These are phyloP conservation scores for Anas platyrhynchos DNA, from an alignment of 2,113 vertebrate species.

Conservation along the genomic window DNA sequence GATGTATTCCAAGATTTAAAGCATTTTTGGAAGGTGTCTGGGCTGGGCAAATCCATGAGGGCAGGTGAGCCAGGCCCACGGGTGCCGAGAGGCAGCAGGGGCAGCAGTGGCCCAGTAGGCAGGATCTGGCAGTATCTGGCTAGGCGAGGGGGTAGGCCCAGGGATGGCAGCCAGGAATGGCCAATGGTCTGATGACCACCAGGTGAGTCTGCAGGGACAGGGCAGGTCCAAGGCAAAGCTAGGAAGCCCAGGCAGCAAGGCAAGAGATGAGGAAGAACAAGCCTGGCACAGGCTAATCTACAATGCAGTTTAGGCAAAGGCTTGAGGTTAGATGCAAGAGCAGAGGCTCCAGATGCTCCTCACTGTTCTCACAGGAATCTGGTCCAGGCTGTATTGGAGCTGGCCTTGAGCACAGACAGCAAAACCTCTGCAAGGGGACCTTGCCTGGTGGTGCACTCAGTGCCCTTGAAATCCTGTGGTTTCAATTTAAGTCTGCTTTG, in stretches of 20 bases:
- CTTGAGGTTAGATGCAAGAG: neutral
- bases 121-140: neutral
- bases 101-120: fast-evolving
- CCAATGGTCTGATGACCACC: fast-evolving
- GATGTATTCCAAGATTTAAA: neutral
- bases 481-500: neutral
- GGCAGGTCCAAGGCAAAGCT: neutral
- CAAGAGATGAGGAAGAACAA: neutral
- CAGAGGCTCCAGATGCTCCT: neutral
- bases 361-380: neutral
- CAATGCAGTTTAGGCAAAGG: neutral
- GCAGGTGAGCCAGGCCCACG: fast-evolving
- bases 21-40: neutral
- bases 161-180: neutral
- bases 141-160: neutral
- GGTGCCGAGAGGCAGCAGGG: neutral
- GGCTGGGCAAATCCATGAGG: neutral
- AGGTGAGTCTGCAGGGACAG: neutral
- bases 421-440: neutral
- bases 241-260: neutral
- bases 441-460: neutral
- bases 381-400: neutral
- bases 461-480: neutral
- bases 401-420: neutral
- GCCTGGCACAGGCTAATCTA: neutral